Percentiles rank a stretch among this genome's conserved stretches.
These are phyloP conservation scores for Myotis brandtii DNA, from an alignment of 2,113 vertebrate genomes.

Conservation along the genomic window DNA sequence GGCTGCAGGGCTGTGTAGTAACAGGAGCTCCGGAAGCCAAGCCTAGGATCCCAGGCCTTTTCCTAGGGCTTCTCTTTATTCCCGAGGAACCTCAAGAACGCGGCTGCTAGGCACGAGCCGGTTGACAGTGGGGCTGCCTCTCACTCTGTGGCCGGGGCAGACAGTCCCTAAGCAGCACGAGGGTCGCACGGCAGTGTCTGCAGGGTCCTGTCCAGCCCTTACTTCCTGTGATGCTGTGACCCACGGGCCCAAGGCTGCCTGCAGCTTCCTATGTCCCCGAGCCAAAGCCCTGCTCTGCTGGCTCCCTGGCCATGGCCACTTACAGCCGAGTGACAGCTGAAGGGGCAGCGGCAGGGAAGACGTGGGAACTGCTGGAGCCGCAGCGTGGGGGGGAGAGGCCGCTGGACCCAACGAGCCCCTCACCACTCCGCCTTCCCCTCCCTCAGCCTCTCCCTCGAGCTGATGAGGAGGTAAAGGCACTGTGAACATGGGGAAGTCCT, in stretches of 20 bases:
- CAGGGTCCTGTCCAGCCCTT: neutral
- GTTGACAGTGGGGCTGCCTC: neutral
- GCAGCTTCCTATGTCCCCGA: neutral
- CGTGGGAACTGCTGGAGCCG: neutral
- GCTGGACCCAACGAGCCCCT: neutral
- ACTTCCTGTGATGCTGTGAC: neutral
- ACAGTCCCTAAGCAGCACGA: rapidly evolving
- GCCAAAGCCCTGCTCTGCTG: neutral
- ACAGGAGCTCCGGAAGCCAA: neutral
- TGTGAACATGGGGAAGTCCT: neutral
- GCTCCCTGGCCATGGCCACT: neutral
- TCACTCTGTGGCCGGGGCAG: neutral
- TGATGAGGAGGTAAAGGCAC: neutral
- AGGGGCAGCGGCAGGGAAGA: neutral
- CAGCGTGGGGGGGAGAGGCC: neutral
- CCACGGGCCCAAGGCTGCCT: neutral
- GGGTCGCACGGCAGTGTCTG: neutral
- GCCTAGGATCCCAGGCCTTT: neutral
- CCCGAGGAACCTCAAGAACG: neutral
- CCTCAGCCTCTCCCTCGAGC: neutral
- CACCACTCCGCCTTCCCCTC: neutral
- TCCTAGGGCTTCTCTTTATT: neutral
- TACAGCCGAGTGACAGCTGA: neutral
- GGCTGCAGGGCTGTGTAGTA: neutral
- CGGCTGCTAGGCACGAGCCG: neutral